phyloP scores from a whole-genome alignment of 2,113 vertebrate genomes.

The Saccopteryx bilineata region DNA sequence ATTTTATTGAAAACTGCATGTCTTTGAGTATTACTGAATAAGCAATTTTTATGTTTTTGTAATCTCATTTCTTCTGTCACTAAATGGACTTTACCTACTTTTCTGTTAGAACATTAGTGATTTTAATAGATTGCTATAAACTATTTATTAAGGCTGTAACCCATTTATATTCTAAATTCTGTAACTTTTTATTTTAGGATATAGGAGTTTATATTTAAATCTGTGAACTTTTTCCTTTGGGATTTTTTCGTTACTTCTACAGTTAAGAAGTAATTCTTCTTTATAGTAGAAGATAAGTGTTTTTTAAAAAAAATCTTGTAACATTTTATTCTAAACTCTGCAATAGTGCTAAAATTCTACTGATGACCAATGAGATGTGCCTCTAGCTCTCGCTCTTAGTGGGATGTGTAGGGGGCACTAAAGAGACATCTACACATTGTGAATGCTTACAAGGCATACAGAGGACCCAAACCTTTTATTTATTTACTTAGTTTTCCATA shows the following conservation, averaged over 20 bases:
- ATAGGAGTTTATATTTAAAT: background rate
- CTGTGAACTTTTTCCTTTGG: background rate
- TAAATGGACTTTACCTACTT: background rate
- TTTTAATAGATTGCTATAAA: conserved; percentile 27
- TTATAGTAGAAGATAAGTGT: background rate
- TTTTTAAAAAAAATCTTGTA: background rate
- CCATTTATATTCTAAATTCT: background rate
- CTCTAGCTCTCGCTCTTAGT: background rate
- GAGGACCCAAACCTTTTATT: background rate
- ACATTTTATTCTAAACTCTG: background rate
- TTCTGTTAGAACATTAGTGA: conserved; percentile 32
- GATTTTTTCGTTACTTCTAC: background rate
- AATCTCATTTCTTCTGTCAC: background rate
- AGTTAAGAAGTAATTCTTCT: background rate
- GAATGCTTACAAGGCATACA: background rate
- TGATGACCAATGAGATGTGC: background rate
- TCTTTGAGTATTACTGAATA: background rate
- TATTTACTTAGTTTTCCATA: background rate
- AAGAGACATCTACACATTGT: conserved; percentile 2
- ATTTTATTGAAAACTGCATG: background rate
- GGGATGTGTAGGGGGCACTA: background rate
- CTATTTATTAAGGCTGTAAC: background rate
- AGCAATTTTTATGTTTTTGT: conserved; percentile 12
- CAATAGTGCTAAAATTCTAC: background rate
- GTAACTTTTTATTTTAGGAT: conserved; percentile 48